Evolutionary conservation across 2,113 vertebrate species (phyloP).

Genomic region (Burhinus oedicnemus): DNA sequence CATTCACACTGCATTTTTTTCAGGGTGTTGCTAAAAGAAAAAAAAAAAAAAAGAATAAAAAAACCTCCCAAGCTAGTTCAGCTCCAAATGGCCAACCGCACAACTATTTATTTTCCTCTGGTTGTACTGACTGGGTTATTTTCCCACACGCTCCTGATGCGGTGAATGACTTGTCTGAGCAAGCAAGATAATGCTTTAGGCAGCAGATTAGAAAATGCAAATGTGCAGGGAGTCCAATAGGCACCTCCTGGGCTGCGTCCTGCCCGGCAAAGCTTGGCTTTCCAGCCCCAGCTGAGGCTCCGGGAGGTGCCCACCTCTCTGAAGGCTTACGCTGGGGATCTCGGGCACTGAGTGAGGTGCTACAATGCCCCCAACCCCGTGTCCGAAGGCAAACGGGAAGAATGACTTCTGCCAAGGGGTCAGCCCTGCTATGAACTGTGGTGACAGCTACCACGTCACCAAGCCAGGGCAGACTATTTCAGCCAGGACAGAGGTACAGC

Average conservation of each 20-base stretch:
- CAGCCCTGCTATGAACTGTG: too few relatives aligned
- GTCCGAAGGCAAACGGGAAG: too few relatives aligned
- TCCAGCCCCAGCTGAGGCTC: not conserved
- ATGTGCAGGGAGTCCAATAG: conserved; percentile 35
- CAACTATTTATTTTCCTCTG: not conserved
- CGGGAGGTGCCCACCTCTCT: not conserved
- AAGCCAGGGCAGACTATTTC: too few relatives aligned
- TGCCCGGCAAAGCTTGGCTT: not conserved
- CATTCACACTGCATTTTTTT: conserved; percentile 18
- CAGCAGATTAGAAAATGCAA: conserved; percentile 72
- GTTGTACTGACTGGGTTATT: conserved; percentile 28
- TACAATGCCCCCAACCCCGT: not conserved
- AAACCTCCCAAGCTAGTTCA: conserved; percentile 31
- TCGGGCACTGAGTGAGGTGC: not conserved
- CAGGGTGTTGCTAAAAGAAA: conserved; percentile 27
- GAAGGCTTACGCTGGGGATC: not conserved
- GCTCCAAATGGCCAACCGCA: conserved; percentile 46
- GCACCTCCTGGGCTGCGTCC: not conserved
- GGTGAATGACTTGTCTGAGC: conserved; percentile 70
- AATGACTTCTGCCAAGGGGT: too few relatives aligned
- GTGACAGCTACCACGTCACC: too few relatives aligned
- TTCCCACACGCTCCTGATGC: conserved; percentile 68
- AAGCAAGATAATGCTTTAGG: conserved; percentile 64
- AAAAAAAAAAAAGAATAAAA: conserved; percentile 13
- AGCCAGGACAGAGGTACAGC: too few relatives aligned